Conservation (phyloP, 2,888 invertebrate species). For the Meganola albula region DNA sequence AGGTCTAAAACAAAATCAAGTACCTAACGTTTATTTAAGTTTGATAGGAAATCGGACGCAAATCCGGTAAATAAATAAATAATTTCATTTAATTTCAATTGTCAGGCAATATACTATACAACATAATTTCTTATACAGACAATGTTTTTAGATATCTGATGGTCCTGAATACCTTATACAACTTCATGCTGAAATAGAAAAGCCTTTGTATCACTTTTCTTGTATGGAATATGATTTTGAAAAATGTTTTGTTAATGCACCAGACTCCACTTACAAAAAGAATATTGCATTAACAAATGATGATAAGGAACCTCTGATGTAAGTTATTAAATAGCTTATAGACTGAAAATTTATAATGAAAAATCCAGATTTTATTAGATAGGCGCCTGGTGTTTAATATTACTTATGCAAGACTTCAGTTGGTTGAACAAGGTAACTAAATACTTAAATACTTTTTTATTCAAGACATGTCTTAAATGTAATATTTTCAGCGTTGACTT, state of each 20-base stretch:
- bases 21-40: too few relatives aligned
- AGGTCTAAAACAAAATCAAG: too few relatives aligned
- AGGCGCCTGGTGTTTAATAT: too few relatives aligned
- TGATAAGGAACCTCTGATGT: slow-evolving; percentile 53
- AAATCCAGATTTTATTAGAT: too few relatives aligned
- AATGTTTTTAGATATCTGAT: slow-evolving; percentile 80
- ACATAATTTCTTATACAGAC: slow-evolving; percentile 3
- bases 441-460: too few relatives aligned
- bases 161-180: slow-evolving; percentile 80
- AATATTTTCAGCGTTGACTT: slow-evolving; percentile 68
- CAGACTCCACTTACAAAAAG: slow-evolving; percentile 63
- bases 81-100: too few relatives aligned
- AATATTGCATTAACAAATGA: slow-evolving; percentile 53
- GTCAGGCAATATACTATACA: background rate
- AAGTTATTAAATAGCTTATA: slow-evolving; percentile 26
- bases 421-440: too few relatives aligned
- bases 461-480: too few relatives aligned
- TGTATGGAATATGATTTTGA: slow-evolving; percentile 81
- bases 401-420: too few relatives aligned
- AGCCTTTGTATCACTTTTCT: slow-evolving; percentile 79
- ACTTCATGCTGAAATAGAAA: slow-evolving; percentile 77
- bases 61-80: too few relatives aligned
- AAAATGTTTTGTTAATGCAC: slow-evolving; percentile 78
- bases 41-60: too few relatives aligned
- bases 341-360: too few relatives aligned